Percentiles rank a stretch among this genome's conserved stretches.
Evolutionary conservation across 2,797 vertebrate genomes (phyloP).

Genomic region (Rhodeus uyekii): DNA sequence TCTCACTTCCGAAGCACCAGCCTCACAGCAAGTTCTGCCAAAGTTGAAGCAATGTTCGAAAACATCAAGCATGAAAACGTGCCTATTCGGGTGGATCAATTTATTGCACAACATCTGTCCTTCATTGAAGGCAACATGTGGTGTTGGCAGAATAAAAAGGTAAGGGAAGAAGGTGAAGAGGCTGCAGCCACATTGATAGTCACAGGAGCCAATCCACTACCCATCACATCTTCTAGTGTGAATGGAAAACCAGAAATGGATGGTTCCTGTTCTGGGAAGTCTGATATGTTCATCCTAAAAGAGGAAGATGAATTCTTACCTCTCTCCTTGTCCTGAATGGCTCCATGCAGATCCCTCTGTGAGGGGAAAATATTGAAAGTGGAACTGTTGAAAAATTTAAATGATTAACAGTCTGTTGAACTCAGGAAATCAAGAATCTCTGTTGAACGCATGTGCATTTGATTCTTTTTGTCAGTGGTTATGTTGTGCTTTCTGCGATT

Average conservation of each 20-base stretch:
- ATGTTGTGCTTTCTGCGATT: conserved; percentile 13
- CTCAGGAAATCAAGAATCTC: not conserved
- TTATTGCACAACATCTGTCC: too few relatives aligned
- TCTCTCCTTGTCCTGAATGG: conserved; percentile 26
- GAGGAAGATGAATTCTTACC: conserved; percentile 23
- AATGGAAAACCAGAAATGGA: not conserved
- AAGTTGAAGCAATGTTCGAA: too few relatives aligned
- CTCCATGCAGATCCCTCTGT: conserved; percentile 26
- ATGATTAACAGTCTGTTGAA: conserved; percentile 25
- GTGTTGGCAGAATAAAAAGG: too few relatives aligned
- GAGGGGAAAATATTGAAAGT: conserved; percentile 8
- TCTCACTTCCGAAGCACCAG: too few relatives aligned
- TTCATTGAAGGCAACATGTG: too few relatives aligned
- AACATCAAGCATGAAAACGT: too few relatives aligned
- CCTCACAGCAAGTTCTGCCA: too few relatives aligned
- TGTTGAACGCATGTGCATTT: conserved; percentile 25
- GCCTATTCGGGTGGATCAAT: too few relatives aligned
- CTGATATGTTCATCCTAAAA: conserved; percentile 4
- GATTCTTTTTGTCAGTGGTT: conserved; percentile 30
- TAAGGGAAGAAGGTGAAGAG: too few relatives aligned
- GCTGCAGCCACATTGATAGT: too few relatives aligned
- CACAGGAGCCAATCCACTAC: too few relatives aligned
- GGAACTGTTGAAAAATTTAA: conserved; percentile 33
- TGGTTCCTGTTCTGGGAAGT: not conserved
- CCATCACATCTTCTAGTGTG: too few relatives aligned